Conservation (phyloP, 2,797 vertebrate genomes). For the Rhabdomys pumilio region DNA sequence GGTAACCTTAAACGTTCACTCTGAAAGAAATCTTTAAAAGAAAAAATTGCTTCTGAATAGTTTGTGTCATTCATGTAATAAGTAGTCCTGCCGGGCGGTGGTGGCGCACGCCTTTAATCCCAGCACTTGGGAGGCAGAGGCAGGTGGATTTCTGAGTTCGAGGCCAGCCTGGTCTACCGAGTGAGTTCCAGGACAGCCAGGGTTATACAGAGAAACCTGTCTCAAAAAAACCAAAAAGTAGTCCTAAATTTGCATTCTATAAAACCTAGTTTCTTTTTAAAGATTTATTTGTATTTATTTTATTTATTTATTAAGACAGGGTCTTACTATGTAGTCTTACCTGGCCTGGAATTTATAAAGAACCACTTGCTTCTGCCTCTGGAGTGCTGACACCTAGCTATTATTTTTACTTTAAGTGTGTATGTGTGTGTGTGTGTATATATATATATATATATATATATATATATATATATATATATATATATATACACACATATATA, state of each 20-base stretch:
- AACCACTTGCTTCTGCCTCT: background rate
- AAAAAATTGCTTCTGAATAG: background rate
- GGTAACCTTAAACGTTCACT: constrained; percentile 24
- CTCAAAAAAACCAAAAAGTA: background rate
- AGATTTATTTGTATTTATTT: background rate
- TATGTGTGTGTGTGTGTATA: no score
- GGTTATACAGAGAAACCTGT: no score
- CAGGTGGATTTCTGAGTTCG: no score
- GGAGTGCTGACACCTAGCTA: background rate
- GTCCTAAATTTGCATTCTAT: constrained; percentile 31
- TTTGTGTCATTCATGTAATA: constrained; percentile 37
- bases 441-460: no score
- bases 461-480: background rate
- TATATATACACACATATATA: no score
- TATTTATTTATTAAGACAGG: background rate
- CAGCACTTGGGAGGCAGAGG: no score
- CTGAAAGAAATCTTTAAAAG: constrained; percentile 15
- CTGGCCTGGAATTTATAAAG: background rate
- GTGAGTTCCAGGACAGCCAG: no score
- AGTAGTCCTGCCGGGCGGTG: background rate
- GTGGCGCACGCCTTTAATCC: no score
- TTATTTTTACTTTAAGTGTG: background rate
- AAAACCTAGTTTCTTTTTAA: constrained; percentile 48
- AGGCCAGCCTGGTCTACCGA: no score
- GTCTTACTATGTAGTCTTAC: background rate